Percentiles rank a stretch among this genome's conserved stretches.
Conservation (phyloP, 2,797 vertebrate species). For the Ataeniobius toweri region DNA sequence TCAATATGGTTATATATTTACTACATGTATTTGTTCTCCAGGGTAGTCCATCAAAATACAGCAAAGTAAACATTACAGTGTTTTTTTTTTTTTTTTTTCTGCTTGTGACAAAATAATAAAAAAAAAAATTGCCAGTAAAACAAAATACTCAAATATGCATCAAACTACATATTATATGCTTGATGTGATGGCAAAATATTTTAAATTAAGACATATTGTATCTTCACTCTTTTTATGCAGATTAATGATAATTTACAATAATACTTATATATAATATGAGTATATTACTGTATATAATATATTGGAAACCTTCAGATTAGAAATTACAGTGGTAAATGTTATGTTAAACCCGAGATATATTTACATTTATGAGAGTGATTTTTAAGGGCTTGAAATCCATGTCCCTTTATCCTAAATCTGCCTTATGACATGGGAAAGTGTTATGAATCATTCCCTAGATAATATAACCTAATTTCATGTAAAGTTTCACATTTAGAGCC, state of each 20-base stretch:
- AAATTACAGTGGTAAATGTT: neutral
- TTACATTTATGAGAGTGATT: neutral
- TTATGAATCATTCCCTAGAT: neutral
- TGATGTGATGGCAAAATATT: neutral
- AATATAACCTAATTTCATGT: neutral
- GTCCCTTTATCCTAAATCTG: neutral
- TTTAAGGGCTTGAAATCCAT: neutral
- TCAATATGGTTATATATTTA: neutral
- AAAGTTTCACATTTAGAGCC: slow-evolving; percentile 32
- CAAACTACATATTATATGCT: neutral
- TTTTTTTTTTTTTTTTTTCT: neutral
- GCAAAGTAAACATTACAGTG: neutral
- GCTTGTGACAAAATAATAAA: neutral
- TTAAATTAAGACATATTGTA: neutral
- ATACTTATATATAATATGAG: no score
- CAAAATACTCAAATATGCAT: neutral
- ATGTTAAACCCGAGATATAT: neutral
- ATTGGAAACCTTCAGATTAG: no score
- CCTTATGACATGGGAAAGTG: slow-evolving; percentile 38
- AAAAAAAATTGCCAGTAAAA: neutral
- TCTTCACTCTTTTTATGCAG: neutral
- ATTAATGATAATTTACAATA: neutral
- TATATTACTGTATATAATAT: neutral
- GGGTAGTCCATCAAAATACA: neutral
- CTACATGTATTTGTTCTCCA: neutral